Evolutionary conservation across 2,113 vertebrate species (phyloP), one percentile per base, ranked within the genome.

Genomic region (Leucosticte australis): DNA sequence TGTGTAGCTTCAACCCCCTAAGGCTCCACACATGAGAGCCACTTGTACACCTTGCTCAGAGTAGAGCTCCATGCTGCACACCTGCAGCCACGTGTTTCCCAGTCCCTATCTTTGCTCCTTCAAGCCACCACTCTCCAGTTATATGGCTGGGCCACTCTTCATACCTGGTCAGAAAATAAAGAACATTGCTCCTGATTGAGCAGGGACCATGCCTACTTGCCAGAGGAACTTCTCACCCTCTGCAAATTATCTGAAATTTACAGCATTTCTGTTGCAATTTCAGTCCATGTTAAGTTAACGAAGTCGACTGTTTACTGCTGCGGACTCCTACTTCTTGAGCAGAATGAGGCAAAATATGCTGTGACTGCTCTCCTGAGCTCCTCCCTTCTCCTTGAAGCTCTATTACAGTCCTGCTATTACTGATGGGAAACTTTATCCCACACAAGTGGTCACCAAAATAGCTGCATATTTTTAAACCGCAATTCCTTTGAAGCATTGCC

Each of bases 371-470:
- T 89, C 62, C 88, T 84, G 92, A 86, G 78, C 46, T 71, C 64
- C 67, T 82, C 60, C 89, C 59, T 93, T 75, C 90, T 92, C 89
- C 87, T 69, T 70, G 60, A 96, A 92, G 81, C 93, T 95, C 85
- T 82, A 27, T 75, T 96, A 88, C 94, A 88, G 87, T 92, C 92
- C 79, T 97, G 81, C 90, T 95, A 69, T 89, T 96, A 89, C 82
- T 56, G 74, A 96, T 97, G 97, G 93, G 98, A 98, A 98, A 97
- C 91, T 97, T 97, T 95, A 97, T 97, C 96, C 97, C 98, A 97
- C 97, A 98, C 97, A 98, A 97, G 97, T 97, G 87, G 97, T 96
- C 97, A 97, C 97, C 96, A 97, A 97, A 98, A 98, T 97, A 98
- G 97, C 94, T 89, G 96, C 96, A 97, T 96, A 95, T 97, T 98